Conservation (phyloP, 1,140 invertebrate species). For the Microplitis mediator region DNA sequence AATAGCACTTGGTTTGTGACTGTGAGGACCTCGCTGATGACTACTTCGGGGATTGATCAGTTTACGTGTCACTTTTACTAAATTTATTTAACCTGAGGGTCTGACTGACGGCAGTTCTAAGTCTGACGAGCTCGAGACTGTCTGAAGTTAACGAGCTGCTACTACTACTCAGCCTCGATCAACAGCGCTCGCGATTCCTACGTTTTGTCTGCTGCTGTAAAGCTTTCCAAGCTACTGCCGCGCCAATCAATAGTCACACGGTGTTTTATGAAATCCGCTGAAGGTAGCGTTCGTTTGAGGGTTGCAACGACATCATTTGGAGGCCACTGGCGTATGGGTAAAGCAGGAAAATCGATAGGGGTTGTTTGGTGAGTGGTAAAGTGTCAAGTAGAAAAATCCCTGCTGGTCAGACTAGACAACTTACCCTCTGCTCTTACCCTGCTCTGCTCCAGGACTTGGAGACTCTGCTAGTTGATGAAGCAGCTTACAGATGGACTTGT, state of each 20-base stretch:
- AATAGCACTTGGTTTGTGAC: no score
- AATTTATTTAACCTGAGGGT: no score
- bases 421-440: no score
- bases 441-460: no score
- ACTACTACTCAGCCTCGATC: slow-evolving; percentile 12
- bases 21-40: no score
- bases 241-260: slow-evolving; percentile 23
- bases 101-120: no score
- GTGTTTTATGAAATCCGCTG: background rate
- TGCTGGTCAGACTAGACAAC: no score
- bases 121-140: background rate
- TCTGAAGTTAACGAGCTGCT: background rate
- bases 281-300: background rate
- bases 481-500: slow-evolving; percentile 27
- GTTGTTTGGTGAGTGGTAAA: background rate
- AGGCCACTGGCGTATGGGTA: background rate
- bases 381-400: no score
- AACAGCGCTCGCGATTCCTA: background rate
- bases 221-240: slow-evolving; percentile 1
- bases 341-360: background rate
- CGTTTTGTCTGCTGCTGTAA: no score
- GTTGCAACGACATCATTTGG: background rate
- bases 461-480: background rate
- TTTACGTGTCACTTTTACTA: no score
- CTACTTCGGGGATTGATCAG: no score